Evolutionary conservation across 2,797 vertebrate genomes (phyloP).

Genomic region (Sebastes goodei): DNA sequence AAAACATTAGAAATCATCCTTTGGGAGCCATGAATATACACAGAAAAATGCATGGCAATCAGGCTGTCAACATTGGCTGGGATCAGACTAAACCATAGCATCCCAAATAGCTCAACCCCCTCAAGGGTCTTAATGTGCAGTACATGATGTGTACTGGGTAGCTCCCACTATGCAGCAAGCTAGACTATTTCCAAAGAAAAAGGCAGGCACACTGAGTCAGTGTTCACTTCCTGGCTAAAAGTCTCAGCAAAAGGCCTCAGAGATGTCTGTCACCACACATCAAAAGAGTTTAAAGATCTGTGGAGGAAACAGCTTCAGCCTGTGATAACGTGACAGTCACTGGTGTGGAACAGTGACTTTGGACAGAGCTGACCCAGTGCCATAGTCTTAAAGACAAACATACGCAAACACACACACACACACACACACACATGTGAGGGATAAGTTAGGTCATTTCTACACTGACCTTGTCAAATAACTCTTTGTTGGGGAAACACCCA

Average conservation of each 20-base stretch:
- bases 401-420: neutral
- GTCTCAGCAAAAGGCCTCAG: neutral
- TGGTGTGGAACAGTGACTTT: conserved; percentile 29
- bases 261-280: conserved; percentile 3
- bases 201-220: neutral
- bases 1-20: neutral
- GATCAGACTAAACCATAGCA: neutral
- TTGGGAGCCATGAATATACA: neutral
- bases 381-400: neutral
- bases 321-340: neutral
- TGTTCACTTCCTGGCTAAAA: neutral
- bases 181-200: neutral
- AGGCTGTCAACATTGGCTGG: neutral
- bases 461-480: neutral
- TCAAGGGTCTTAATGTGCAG: neutral
- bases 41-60: neutral
- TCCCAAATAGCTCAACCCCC: neutral
- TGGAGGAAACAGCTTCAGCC: conserved; percentile 7
- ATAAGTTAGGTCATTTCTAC: neutral
- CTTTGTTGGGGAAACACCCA: conserved; percentile 22
- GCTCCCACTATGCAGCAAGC: neutral
- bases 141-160: neutral
- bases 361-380: neutral
- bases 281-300: neutral
- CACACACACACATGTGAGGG: neutral